Percentiles rank a stretch among this genome's conserved stretches.
These are phyloP conservation scores for Carterocephalus palaemon DNA, from an alignment of 2,888 invertebrate genomes.

Conservation along the genomic window DNA sequence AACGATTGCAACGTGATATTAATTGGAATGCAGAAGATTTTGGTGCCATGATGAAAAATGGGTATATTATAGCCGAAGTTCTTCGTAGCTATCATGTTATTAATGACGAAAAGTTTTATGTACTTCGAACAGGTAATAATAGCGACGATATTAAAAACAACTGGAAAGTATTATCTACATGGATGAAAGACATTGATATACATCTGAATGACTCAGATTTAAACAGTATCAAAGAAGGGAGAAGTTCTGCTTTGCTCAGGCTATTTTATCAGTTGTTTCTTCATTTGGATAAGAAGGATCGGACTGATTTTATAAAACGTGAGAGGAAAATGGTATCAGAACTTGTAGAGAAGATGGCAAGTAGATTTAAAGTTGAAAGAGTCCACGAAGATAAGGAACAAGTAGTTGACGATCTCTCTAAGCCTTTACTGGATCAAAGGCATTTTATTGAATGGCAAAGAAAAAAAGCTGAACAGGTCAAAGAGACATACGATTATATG, in stretches of 20 bases:
- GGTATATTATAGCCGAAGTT: constrained; percentile 75
- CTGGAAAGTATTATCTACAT: constrained; percentile 70
- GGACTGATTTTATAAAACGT: constrained; percentile 73
- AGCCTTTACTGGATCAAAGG: constrained; percentile 64
- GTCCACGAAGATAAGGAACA: constrained; percentile 51
- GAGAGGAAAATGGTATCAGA: constrained; percentile 64
- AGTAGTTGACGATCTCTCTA: constrained; percentile 61
- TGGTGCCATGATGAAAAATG: constrained; percentile 78
- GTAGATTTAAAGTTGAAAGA: constrained; percentile 57
- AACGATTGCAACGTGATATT: constrained; percentile 74
- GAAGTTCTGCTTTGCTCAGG: constrained; percentile 71
- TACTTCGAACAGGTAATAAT: constrained; percentile 61
- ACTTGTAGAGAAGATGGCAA: constrained; percentile 58
- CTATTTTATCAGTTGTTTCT: constrained; percentile 81
- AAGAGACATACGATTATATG: constrained; percentile 62
- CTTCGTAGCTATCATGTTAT: constrained; percentile 80
- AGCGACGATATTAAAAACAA: constrained; percentile 69
- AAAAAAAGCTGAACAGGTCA: constrained; percentile 64
- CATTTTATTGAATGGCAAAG: constrained; percentile 80
- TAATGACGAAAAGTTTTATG: constrained; percentile 71
- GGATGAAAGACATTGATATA: constrained; percentile 75
- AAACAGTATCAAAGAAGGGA: constrained; percentile 67
- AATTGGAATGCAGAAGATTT: constrained; percentile 76
- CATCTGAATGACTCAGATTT: constrained; percentile 63
- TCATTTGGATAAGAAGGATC: constrained; percentile 78